phyloP scores from a whole-genome alignment of 2,888 invertebrate genomes.

The Lottia gigantea region DNA sequence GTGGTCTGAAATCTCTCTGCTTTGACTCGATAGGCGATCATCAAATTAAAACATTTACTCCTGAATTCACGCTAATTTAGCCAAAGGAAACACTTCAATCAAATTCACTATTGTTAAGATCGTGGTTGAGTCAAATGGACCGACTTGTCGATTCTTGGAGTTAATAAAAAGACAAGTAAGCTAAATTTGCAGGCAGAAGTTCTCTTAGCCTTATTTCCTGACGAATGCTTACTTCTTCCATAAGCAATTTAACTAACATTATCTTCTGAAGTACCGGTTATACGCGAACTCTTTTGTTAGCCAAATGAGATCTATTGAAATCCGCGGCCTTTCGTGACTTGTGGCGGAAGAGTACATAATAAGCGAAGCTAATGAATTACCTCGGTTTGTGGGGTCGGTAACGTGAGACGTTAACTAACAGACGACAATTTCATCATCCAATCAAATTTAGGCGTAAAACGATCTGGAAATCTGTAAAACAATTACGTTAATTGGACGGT shows the following conservation, averaged over 20 bases:
- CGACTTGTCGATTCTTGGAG: constrained; percentile 12
- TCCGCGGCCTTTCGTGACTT: constrained; percentile 8
- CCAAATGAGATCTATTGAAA: neutral
- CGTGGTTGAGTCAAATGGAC: constrained; percentile 12
- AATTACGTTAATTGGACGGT: constrained; percentile 4
- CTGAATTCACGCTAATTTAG: constrained; percentile 22
- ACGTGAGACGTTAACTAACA: constrained; percentile 6
- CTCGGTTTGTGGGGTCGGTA: neutral
- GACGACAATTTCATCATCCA: constrained; percentile 1
- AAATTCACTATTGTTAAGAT: neutral
- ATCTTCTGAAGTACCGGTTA: constrained; percentile 5
- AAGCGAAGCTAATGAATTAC: constrained; percentile 9
- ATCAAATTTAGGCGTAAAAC: constrained; percentile 3
- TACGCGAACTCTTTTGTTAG: neutral
- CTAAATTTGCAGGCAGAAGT: constrained; percentile 14
- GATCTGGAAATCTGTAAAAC: neutral
- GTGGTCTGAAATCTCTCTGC: constrained; percentile 12
- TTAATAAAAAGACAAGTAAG: constrained; percentile 20
- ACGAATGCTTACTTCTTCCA: neutral
- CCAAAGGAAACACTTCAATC: constrained; percentile 13
- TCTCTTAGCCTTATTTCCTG: constrained; percentile 18
- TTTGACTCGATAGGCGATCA: constrained; percentile 22
- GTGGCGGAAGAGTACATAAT: constrained; percentile 6
- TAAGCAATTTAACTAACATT: neutral
- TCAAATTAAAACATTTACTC: constrained; percentile 18